These are phyloP conservation scores for Drosophila lutescens DNA, from an alignment of 2,888 invertebrate genomes.

Conservation along the genomic window DNA sequence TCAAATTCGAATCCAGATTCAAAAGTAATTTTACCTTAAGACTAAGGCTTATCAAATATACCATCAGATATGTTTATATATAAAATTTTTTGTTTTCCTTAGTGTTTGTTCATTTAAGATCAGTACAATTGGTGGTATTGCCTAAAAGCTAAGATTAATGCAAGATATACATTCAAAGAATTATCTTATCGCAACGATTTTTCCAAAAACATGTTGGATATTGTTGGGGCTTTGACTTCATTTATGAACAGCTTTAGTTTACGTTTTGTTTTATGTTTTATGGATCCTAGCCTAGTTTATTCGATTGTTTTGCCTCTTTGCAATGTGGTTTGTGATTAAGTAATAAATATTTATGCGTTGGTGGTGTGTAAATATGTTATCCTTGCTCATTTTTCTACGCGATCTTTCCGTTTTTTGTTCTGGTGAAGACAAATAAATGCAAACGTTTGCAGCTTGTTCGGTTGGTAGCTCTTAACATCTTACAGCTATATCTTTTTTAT, in stretches of 20 bases:
- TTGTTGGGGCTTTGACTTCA: conserved; percentile 65
- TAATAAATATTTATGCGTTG: conserved; percentile 53
- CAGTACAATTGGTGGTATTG: conserved; percentile 52
- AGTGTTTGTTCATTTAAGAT: conserved; percentile 41
- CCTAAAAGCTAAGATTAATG: conserved; percentile 25
- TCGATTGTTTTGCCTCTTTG: conserved; percentile 67
- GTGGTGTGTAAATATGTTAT: conserved; percentile 1
- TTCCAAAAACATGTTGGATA: conserved; percentile 15
- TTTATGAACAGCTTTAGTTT: conserved; percentile 75
- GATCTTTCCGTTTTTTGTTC: not conserved
- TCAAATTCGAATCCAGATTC: conserved; percentile 36
- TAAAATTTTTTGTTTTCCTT: conserved; percentile 4
- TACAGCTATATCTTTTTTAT: conserved; percentile 6
- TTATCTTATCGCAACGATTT: conserved; percentile 7
- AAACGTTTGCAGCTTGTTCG: conserved; percentile 38
- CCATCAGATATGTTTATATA: not conserved
- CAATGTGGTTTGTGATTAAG: conserved; percentile 53
- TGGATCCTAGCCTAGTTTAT: conserved; percentile 16
- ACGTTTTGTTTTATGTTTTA: conserved; percentile 22
- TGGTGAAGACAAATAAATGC: conserved; percentile 37
- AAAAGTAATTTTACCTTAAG: conserved; percentile 7
- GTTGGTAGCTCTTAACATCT: conserved; percentile 25
- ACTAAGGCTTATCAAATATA: conserved; percentile 1
- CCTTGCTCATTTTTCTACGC: not conserved
- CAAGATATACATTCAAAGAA: conserved; percentile 7